Evolutionary conservation across 2,113 vertebrate species (phyloP).

Genomic region (Tachysurus fulvidraco): DNA sequence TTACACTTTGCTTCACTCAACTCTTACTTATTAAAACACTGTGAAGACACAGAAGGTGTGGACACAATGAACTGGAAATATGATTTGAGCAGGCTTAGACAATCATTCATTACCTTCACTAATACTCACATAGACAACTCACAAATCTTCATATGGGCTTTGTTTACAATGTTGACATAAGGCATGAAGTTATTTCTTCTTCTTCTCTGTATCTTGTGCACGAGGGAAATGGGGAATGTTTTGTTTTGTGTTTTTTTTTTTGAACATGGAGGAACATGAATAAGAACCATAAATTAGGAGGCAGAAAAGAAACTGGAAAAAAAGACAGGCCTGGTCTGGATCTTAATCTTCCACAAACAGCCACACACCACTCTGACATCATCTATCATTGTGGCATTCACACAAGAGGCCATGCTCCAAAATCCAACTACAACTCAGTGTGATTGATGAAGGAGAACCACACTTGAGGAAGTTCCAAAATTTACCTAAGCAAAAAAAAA

Average conservation of each 20-base stretch:
- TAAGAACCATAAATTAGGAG: slow-evolving; percentile 25
- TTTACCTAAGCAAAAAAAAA: neutral
- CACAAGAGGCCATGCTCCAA: slow-evolving; percentile 19
- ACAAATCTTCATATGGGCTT: neutral
- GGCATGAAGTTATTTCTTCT: neutral
- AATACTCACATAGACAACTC: neutral
- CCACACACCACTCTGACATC: slow-evolving; percentile 50
- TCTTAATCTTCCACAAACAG: slow-evolving; percentile 53
- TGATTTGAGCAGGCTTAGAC: neutral
- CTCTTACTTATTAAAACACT: slow-evolving; percentile 6
- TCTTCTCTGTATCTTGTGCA: slow-evolving; percentile 34
- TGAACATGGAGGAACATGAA: slow-evolving; percentile 32
- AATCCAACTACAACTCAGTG: slow-evolving; percentile 12
- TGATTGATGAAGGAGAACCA: slow-evolving; percentile 20
- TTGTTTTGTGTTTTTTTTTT: slow-evolving; percentile 42
- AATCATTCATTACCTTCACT: neutral
- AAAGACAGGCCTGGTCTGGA: slow-evolving; percentile 55
- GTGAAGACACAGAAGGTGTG: neutral
- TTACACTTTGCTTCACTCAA: neutral
- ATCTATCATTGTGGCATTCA: slow-evolving; percentile 46
- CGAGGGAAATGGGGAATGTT: slow-evolving; percentile 30
- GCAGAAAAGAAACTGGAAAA: slow-evolving; percentile 44
- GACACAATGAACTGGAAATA: neutral
- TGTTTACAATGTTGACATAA: neutral
- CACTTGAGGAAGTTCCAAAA: neutral